Evolutionary conservation across 1,140 invertebrate species (phyloP).

Genomic region (Tetramorium simillimum): DNA sequence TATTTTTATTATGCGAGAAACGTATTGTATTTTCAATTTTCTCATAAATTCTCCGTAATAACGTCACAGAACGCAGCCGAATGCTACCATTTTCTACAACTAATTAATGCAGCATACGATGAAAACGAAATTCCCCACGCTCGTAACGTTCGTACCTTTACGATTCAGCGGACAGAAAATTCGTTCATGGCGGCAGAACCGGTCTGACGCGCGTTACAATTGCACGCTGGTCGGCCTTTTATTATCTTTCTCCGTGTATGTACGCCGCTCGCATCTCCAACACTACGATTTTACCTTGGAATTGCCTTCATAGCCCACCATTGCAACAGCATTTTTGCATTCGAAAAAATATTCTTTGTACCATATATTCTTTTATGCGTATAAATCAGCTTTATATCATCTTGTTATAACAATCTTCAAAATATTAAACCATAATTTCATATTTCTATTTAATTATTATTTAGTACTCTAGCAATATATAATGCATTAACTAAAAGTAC

Average conservation of each 20-base stretch:
- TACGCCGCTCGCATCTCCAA: not conserved
- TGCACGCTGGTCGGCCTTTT: conserved; percentile 29
- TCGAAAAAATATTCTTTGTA: not conserved
- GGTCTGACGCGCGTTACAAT: conserved; percentile 26
- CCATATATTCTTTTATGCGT: not conserved
- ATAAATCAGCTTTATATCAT: not conserved
- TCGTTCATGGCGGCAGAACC: conserved; percentile 2
- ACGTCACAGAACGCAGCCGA: not conserved
- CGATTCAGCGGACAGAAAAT: conserved; percentile 32
- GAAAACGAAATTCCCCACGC: conserved; percentile 30
- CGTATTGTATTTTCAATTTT: conserved; percentile 8
- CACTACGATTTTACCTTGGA: conserved; percentile 8
- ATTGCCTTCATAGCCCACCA: not conserved
- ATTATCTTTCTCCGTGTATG: conserved; percentile 36
- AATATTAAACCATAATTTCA: not conserved
- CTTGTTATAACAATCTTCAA: not conserved
- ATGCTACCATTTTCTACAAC: not conserved
- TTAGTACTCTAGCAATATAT: too few relatives aligned
- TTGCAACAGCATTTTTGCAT: conserved; percentile 1
- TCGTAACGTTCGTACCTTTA: conserved; percentile 42
- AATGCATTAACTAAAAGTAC: too few relatives aligned
- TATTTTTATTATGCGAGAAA: not conserved
- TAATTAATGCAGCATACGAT: conserved; percentile 29
- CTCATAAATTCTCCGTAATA: not conserved
- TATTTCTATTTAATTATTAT: not conserved